These are phyloP conservation scores for Paracentrotus lividus DNA, from an alignment of 53 echinoderm and acorn worm genomes.

Conservation along the genomic window DNA sequence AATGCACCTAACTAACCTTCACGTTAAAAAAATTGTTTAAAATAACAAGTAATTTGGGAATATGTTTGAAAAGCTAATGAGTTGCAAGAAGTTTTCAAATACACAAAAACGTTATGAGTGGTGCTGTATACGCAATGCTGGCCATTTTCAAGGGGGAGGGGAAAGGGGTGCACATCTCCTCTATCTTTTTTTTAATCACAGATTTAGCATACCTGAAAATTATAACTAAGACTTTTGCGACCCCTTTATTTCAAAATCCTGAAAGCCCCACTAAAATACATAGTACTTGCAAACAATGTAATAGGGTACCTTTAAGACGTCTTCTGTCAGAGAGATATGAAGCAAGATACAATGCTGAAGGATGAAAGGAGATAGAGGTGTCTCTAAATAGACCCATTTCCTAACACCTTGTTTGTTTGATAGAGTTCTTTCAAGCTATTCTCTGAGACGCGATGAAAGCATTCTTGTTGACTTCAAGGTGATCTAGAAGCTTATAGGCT, in stretches of 20 bases:
- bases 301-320: background rate
- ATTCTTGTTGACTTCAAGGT: background rate
- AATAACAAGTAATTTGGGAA: background rate
- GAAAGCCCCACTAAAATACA: background rate
- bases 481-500: background rate
- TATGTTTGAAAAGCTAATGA: background rate
- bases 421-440: background rate
- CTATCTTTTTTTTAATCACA: background rate
- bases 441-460: background rate
- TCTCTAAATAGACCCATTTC: constrained; percentile 41
- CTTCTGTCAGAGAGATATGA: background rate
- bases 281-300: background rate
- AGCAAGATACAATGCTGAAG: background rate
- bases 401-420: constrained; percentile 32
- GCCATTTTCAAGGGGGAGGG: background rate
- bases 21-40: background rate
- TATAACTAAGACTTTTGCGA: background rate
- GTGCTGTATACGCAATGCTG: background rate
- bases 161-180: too few relatives aligned
- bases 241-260: background rate
- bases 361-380: background rate
- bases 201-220: background rate
- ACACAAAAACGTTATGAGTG: background rate
- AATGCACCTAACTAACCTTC: too few relatives aligned
- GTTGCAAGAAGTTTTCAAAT: background rate